Evolutionary conservation across 2,113 vertebrate genomes (phyloP).

Genomic region (Ciconia boyciana): DNA sequence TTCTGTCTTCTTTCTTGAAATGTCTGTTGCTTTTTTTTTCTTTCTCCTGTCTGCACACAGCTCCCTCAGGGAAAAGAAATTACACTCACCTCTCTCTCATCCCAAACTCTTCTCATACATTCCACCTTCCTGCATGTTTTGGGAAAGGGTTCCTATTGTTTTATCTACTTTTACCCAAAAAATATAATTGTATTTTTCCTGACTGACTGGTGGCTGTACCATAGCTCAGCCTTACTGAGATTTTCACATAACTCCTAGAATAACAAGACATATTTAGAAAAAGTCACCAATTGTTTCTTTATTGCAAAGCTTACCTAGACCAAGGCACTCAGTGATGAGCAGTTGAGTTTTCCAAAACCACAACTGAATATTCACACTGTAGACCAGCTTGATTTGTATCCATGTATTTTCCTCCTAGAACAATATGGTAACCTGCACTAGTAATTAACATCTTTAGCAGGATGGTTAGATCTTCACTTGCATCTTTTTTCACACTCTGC

Average conservation of each 20-base stretch:
- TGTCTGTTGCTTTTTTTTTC: accelerated
- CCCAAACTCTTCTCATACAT: neutral
- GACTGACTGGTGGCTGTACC: neutral
- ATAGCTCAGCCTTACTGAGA: neutral
- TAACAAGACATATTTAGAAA: neutral
- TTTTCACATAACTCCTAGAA: neutral
- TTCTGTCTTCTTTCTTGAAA: neutral
- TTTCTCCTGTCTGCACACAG: neutral
- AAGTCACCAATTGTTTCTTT: neutral
- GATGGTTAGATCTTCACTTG: neutral
- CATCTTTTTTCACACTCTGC: neutral
- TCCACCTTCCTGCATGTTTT: neutral
- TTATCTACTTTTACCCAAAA: neutral
- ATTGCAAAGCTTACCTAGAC: neutral
- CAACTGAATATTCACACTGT: neutral
- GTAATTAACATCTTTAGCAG: neutral
- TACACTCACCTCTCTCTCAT: neutral
- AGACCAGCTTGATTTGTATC: neutral
- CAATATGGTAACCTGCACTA: neutral
- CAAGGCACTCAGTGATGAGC: neutral
- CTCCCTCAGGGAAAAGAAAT: neutral
- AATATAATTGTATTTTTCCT: neutral
- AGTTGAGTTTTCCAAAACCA: neutral
- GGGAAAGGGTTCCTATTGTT: neutral
- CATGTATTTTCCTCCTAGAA: neutral